Conservation (phyloP, 2,888 invertebrate genomes). For the Phlogophora meticulosa region DNA sequence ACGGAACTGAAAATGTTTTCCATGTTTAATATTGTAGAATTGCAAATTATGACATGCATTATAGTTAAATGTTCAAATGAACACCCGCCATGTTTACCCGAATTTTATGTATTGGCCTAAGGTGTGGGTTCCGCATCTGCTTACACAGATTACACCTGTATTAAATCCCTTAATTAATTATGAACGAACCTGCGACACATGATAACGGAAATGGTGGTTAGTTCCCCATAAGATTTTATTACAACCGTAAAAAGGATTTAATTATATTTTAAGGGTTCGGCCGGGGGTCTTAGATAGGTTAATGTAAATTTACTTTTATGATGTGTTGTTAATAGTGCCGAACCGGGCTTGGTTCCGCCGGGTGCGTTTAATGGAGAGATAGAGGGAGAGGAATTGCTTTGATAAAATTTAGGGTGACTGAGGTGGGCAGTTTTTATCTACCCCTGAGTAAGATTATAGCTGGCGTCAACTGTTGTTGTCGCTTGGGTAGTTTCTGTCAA, state of each 20-base stretch:
- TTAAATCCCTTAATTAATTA: slow-evolving; percentile 72
- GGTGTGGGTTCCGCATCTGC: slow-evolving; percentile 59
- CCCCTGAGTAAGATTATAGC: slow-evolving; percentile 1
- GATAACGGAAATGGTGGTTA: slow-evolving; percentile 72
- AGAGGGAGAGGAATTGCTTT: slow-evolving; percentile 41
- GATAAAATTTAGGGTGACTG: slow-evolving; percentile 47
- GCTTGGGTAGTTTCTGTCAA: not conserved
- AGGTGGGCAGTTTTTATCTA: slow-evolving; percentile 35
- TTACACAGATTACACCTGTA: slow-evolving; percentile 64
- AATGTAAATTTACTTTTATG: slow-evolving; percentile 68
- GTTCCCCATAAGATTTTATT: slow-evolving; percentile 70
- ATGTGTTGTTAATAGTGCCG: slow-evolving; percentile 66
- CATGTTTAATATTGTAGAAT: no score
- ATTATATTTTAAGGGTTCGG: slow-evolving; percentile 68
- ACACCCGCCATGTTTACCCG: not conserved
- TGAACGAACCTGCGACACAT: slow-evolving; percentile 69
- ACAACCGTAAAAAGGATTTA: slow-evolving; percentile 70
- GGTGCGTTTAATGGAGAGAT: slow-evolving; percentile 60
- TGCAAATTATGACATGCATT: not conserved
- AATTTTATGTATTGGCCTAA: slow-evolving; percentile 21
- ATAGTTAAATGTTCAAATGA: not conserved
- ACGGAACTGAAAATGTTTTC: no score
- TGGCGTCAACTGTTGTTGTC: slow-evolving; percentile 17
- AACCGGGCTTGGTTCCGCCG: slow-evolving; percentile 54
- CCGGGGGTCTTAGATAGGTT: slow-evolving; percentile 60